Base-by-base conservation (phyloP, 2,888 invertebrate species). In the Poecilus cupreus region DNA sequence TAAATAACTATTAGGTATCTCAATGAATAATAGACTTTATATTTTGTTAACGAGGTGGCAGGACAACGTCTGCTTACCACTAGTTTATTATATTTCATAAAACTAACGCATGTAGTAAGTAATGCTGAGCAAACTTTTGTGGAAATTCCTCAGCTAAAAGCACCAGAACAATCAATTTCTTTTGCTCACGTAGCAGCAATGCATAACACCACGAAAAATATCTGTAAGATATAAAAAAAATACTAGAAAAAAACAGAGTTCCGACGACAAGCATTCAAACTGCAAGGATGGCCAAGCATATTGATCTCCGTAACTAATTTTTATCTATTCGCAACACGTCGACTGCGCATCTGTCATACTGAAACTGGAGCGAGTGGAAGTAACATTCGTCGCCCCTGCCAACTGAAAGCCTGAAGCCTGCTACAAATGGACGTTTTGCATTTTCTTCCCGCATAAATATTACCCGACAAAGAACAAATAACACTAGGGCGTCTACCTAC, bases 271-370 rank as follows among this genome's bases (percentile, higher is more conserved):
- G 43, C 43, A 43, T 43, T 43, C n/a, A 43, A 13, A 43, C 43
- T 43, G 10, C 43, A 43, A 8, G 43, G 43, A 10, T 43, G 43
- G 43, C 18, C 20, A 54, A 20, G 64, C 46, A 72, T 77, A 77
- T 77, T 77, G 77, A 77, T 77, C 22, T 51, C 37, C 43, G 39
- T 60, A 60, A 77, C 77, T 77, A 77, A 77, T 77, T 60, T 60
- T 77, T 77, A 60, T 77, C 77, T 57, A 77, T 77, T 77, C 77
- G 24, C 60, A 60, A 77, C 77, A 77, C 77, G 77, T 77, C 54
- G 24, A 10, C 60, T 13, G 10, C 60, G 54, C 77, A 77, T 77
- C 77, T 77, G 77, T 77, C 77, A 77, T 77, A 20, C 24, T 10
- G 60, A 54, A 75, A 75, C 54, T 76, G 37, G 70, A 39, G 18